These are phyloP conservation scores for Echinarachnius parma DNA, from an alignment of 53 echinoderm and acorn worm species.

Conservation along the genomic window DNA sequence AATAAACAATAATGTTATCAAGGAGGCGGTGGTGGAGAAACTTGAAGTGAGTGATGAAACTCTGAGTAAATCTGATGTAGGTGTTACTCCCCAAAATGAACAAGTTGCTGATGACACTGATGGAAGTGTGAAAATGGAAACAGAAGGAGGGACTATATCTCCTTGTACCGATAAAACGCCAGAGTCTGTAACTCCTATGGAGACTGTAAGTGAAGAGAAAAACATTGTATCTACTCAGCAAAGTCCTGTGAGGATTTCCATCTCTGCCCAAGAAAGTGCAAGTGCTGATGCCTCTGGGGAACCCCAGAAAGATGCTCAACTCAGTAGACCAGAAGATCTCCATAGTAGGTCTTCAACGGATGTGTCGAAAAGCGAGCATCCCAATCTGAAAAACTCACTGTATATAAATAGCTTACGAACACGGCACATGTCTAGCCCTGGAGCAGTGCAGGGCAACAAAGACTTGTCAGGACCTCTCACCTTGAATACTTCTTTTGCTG, in stretches of 20 bases:
- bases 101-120: conserved; percentile 18
- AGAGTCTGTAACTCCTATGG: too few species aligned
- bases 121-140: not conserved
- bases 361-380: conserved; percentile 14
- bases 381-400: conserved; percentile 28
- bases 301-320: not conserved
- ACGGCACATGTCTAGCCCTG: conserved; percentile 39
- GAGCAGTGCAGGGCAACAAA: conserved; percentile 26
- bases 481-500: conserved; percentile 45
- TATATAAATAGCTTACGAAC: conserved; percentile 38
- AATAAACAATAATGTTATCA: conserved; percentile 29
- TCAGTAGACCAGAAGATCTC: conserved; percentile 13
- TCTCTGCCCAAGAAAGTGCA: too few species aligned
- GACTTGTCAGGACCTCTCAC: conserved; percentile 38
- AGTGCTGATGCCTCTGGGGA: too few species aligned
- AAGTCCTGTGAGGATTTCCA: too few species aligned
- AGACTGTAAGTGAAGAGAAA: too few species aligned
- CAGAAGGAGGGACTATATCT: conserved; percentile 23
- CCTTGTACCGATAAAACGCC: not conserved
- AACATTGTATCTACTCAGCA: too few species aligned
- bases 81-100: not conserved
- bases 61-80: not conserved
- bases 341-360: not conserved
- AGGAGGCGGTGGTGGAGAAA: conserved; percentile 3
- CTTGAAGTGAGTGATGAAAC: not conserved